These are phyloP conservation scores for Falco naumanni DNA, from an alignment of 2,797 vertebrate genomes.

Conservation along the genomic window DNA sequence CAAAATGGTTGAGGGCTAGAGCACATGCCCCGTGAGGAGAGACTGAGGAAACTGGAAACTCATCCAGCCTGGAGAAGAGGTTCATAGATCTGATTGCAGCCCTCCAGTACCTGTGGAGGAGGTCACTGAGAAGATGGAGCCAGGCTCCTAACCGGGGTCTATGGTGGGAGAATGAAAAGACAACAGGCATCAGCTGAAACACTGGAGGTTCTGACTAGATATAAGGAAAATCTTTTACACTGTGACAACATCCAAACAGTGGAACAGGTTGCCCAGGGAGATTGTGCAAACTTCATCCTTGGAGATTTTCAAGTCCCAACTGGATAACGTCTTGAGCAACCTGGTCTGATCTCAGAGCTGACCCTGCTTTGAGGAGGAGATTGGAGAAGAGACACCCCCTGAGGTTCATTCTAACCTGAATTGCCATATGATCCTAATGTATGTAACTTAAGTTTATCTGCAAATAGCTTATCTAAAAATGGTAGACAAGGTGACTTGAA, in stretches of 20 bases:
- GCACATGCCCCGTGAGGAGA: neutral
- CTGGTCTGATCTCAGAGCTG: neutral
- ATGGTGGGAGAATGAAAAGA: neutral
- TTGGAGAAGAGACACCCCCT: neutral
- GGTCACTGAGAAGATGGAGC: neutral
- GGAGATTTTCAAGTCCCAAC: neutral
- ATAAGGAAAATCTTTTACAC: neutral
- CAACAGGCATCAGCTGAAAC: neutral
- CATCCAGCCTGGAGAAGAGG: neutral
- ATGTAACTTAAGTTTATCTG: neutral
- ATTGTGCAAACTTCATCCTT: neutral
- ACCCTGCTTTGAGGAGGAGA: neutral
- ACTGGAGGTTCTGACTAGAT: neutral
- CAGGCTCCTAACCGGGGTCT: neutral
- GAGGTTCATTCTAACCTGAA: neutral
- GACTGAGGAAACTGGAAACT: neutral
- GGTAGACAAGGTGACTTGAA: neutral
- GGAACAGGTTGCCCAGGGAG: neutral
- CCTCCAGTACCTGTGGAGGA: neutral
- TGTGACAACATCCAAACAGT: neutral
- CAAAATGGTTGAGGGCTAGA: neutral
- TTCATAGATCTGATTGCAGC: neutral
- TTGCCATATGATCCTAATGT: neutral
- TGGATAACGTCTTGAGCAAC: neutral
- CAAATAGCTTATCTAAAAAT: neutral